Evolutionary conservation across 2,113 vertebrate species (phyloP).

Genomic region (Ptychochromis oligacanthus): DNA sequence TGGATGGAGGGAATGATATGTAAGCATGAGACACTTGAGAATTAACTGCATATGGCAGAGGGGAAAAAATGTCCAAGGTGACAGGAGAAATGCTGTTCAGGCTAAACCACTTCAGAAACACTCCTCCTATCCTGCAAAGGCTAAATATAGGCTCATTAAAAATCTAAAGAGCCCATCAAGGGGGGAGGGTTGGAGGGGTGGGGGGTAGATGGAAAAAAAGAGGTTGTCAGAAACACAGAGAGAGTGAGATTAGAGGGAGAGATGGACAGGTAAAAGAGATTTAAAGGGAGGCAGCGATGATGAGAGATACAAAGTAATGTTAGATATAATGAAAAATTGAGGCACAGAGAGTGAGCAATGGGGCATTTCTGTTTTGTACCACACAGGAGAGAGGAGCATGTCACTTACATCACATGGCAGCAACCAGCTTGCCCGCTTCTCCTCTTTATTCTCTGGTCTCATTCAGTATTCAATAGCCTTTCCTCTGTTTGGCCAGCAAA

Average conservation of each 20-base stretch:
- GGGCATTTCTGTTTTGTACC: conserved; percentile 18
- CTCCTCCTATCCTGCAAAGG: conserved; percentile 49
- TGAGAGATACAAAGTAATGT: conserved; percentile 17
- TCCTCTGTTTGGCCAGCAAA: conserved; percentile 29
- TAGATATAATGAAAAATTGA: conserved; percentile 37
- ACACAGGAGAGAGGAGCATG: conserved; percentile 5
- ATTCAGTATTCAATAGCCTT: conserved; percentile 53
- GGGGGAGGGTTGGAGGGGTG: background rate
- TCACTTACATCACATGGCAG: conserved; percentile 40
- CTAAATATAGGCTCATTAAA: conserved; percentile 80
- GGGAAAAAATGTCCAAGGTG: conserved; percentile 68
- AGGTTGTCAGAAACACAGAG: conserved; percentile 47
- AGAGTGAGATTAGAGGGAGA: conserved; percentile 33
- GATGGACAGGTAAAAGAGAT: conserved; percentile 51
- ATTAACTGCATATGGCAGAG: conserved; percentile 51
- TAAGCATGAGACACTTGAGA: conserved; percentile 20
- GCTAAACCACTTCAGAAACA: conserved; percentile 66
- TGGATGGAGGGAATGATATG: conserved; percentile 3
- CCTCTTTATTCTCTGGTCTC: conserved; percentile 38
- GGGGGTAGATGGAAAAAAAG: conserved; percentile 19
- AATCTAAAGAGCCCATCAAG: conserved; percentile 66
- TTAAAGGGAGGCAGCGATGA: conserved; percentile 7
- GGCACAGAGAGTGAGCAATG: background rate
- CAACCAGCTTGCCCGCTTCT: conserved; percentile 14
- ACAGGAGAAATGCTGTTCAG: conserved; percentile 65